Base-by-base conservation (phyloP, 2,113 vertebrate genomes). In the Trogon surrucura region DNA sequence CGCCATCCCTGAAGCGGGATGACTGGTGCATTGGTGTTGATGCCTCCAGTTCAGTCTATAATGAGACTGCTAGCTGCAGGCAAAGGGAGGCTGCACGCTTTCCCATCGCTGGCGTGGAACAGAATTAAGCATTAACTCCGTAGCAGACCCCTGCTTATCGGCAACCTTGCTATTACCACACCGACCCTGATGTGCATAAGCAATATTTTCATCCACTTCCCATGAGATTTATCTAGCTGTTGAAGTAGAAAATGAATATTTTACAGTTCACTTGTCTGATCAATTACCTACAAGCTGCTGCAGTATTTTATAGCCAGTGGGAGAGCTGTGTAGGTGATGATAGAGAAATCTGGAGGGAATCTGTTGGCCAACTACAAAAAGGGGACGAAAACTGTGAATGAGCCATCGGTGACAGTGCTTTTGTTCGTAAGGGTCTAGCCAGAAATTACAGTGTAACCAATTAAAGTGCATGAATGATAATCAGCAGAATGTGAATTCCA, bases 161-260 rank as follows among this genome's bases (percentile, higher is more conserved):
- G 97, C 97, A 98, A 98, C 98, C 97, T 98, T 98, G 97, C 97
- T 98, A 99, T 99, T 98, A 97, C 98, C 97, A 98, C 90, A 86
- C 97, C 97, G 96, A 98, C 98, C 98, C 98, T 98, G 97, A 98
- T 98, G 98, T 98, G 98, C 99, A 99, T 99, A 99, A 99, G 98
- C 98, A 99, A 99, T 99, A 99, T 99, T 99, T 99, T 98, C 98
- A 98, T 98, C 98, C 98, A 98, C 98, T 98, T 99, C 99, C 99
- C 99, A 87, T 97, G 99, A 99, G 99, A 99, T 99, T 99, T 99
- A 99, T 99, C 99, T 99, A 98, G 98, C 98, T 99, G 99, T 99
- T 99, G 99, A 99, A 99, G 99, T 99, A 99, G 99, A 99, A 99
- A 99, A 99, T 99, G 98, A 99, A 99, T 99, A 99, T 99, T 99